Percentiles rank a stretch among this genome's conserved stretches.
Conservation (phyloP, 2,797 vertebrate genomes). For the Sebastes kiyomatsui region DNA sequence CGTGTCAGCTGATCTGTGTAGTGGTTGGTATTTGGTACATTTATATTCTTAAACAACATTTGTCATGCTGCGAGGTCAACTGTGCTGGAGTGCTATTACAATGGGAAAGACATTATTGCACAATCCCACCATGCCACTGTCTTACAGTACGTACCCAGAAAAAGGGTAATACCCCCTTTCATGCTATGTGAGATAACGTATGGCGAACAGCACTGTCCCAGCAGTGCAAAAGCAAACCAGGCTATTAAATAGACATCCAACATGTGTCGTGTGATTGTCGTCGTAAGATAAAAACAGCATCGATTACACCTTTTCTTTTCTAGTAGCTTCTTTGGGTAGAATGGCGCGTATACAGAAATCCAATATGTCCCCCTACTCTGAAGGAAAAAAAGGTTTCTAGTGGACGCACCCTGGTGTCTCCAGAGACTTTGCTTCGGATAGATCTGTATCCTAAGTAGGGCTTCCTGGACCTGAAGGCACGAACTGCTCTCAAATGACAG, state of each 20-base stretch:
- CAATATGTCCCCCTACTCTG: slow-evolving; percentile 28
- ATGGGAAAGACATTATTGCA: slow-evolving; percentile 83
- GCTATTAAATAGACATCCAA: slow-evolving; percentile 52
- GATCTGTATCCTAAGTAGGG: slow-evolving; percentile 59
- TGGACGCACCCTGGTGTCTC: slow-evolving; percentile 29
- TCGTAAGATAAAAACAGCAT: slow-evolving; percentile 10
- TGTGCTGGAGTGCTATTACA: slow-evolving; percentile 72
- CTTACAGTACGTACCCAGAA: slow-evolving; percentile 61
- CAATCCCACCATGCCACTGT: slow-evolving; percentile 78
- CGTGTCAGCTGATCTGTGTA: slow-evolving; percentile 41
- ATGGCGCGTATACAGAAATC: slow-evolving; percentile 24
- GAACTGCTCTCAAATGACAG: slow-evolving; percentile 41
- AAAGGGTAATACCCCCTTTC: slow-evolving; percentile 43
- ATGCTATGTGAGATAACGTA: slow-evolving; percentile 44
- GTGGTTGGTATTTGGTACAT: slow-evolving; percentile 59
- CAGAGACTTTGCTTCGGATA: slow-evolving; percentile 47
- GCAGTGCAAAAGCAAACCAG: slow-evolving; percentile 76
- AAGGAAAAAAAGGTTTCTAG: slow-evolving; percentile 24
- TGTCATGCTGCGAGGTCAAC: slow-evolving; percentile 37
- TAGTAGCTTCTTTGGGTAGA: slow-evolving; percentile 24
- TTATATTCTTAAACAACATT: slow-evolving; percentile 27
- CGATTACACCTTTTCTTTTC: slow-evolving; percentile 13
- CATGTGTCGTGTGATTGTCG: slow-evolving; percentile 65
- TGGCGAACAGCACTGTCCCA: slow-evolving; percentile 77
- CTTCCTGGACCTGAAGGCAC: slow-evolving; percentile 54